Base-by-base conservation (phyloP, 64 coral and sea anemone species). In the Platygyra sinensis region DNA sequence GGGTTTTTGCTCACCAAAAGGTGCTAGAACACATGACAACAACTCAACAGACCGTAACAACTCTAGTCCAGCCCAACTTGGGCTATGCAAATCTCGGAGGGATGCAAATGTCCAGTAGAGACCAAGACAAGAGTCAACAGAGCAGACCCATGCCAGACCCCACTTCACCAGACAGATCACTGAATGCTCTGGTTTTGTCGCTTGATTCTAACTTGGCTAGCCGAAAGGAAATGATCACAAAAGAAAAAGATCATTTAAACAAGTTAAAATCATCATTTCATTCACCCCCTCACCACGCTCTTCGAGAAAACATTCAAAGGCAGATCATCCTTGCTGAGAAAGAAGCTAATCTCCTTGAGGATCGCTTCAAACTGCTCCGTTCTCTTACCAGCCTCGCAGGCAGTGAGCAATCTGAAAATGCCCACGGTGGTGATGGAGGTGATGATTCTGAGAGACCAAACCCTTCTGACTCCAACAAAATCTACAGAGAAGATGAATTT, bases 401-500 rank as follows among this genome's bases (percentile, higher is more conserved):
- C 4, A 22, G 33, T 50, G 22, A 52, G 22, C 62, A 72, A 20
- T 71, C 62, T n/a, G 62, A 16, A 51, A 52, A 39, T 69, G 25
- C 22, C 65, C 65, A 67, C 25, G 25, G 5, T 39, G 33, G 5
- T 28, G 63, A 52, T 28, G 7, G 22, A 46, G 24, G 24, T 30
- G n/a, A 32, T 60, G 52, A 5, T 52, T 28, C 22, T 11, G 77
- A 80, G 78, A 64, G n/a, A 22, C 32, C 62, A 51, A 16, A 85
- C 74, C 38, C 33, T 10, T 42, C 7, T 11, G 24, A 24, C 39
- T 67, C 63, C 22, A 74, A 76, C 54, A 36, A 52, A 61, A 75
- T 80, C 17, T 76, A 80, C 22, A 36, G n/a, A 73, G 72, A 78
- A 6, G 87, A 92, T 24, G 93, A 92, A 5, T 84, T 80, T 67